Conservation (phyloP, 2,113 vertebrate species). For the Merops nubicus region DNA sequence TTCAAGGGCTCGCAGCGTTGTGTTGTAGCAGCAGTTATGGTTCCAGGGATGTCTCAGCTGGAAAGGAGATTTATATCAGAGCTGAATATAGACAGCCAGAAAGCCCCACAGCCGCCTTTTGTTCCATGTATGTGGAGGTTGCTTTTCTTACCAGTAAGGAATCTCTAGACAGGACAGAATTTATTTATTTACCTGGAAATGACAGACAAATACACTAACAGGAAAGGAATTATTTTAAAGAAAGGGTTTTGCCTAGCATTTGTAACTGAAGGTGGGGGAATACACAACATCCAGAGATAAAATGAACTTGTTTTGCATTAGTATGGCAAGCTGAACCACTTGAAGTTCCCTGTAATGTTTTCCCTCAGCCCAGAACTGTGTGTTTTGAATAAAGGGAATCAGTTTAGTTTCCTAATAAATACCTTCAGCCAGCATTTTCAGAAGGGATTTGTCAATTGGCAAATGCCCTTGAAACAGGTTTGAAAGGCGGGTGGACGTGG, state of each 20-base stretch:
- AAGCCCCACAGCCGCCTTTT: not conserved
- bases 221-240: not conserved
- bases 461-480: slow-evolving; percentile 24
- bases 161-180: not conserved
- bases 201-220: not conserved
- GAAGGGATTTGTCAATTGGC: not conserved
- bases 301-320: not conserved
- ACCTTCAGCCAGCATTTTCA: slow-evolving; percentile 14
- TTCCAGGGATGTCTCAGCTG: not conserved
- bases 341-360: not conserved
- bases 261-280: not conserved
- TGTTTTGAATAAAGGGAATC: slow-evolving; percentile 18
- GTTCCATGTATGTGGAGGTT: not conserved
- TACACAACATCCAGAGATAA: not conserved
- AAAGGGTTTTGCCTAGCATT: not conserved
- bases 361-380: not conserved
- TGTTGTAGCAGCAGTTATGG: slow-evolving; percentile 6
- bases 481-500: not conserved
- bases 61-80: not conserved
- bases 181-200: not conserved
- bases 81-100: not conserved
- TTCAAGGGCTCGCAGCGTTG: not conserved
- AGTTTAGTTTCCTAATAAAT: slow-evolving; percentile 34
- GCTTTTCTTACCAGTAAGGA: not conserved
- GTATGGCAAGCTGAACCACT: not conserved